Percentiles rank a stretch among this genome's conserved stretches.
These are phyloP conservation scores for Natrix natrix DNA, from an alignment of 2,797 vertebrate species.

Conservation along the genomic window DNA sequence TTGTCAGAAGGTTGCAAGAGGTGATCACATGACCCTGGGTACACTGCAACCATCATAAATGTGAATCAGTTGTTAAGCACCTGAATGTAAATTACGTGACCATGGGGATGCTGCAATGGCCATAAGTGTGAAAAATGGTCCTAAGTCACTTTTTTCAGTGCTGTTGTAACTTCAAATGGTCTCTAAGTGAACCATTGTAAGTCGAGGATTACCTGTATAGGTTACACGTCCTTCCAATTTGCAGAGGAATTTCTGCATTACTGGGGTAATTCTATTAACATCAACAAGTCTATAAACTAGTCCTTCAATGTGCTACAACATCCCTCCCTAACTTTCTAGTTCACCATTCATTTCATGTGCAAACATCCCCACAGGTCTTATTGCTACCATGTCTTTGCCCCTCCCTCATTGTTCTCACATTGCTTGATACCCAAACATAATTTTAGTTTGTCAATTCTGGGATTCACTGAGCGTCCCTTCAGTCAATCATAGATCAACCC, in stretches of 20 bases:
- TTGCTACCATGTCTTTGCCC: not conserved
- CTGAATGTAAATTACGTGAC: not conserved
- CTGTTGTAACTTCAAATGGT: not conserved
- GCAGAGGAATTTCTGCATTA: slow-evolving; percentile 56
- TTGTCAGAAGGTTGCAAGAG: not conserved
- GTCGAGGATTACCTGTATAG: not conserved
- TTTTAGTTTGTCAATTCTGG: not conserved
- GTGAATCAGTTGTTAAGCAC: not conserved
- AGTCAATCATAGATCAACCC: not conserved
- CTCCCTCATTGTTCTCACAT: not conserved
- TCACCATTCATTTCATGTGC: not conserved
- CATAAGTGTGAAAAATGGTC: not conserved
- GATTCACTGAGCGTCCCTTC: not conserved
- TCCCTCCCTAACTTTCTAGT: not conserved
- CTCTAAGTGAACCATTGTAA: not conserved
- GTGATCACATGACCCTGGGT: not conserved
- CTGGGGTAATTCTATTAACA: not conserved
- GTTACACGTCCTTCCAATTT: slow-evolving; percentile 51
- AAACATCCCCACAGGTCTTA: not conserved
- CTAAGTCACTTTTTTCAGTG: not conserved
- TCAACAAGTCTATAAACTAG: not conserved
- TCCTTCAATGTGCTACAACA: not conserved
- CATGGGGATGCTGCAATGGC: not conserved
- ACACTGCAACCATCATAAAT: not conserved
- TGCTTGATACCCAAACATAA: not conserved